phyloP scores from a whole-genome alignment of 2,797 vertebrate species.

The Octomys mimax region DNA sequence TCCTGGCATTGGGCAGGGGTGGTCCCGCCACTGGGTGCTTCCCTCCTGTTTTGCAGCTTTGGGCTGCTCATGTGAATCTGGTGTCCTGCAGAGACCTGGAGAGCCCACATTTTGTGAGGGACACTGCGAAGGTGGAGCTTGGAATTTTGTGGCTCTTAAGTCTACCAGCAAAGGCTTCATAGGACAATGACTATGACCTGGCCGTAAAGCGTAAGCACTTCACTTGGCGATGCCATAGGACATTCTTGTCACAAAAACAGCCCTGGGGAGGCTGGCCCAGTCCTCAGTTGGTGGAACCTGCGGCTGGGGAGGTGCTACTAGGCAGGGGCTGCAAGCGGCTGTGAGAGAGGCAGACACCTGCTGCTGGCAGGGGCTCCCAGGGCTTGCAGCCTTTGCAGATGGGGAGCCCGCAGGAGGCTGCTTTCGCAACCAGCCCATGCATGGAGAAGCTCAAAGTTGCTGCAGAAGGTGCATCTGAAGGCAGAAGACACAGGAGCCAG shows the following conservation, averaged over 20 bases:
- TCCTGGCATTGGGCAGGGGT: background rate
- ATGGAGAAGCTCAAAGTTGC: background rate
- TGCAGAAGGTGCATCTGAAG: background rate
- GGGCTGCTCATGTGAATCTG: background rate
- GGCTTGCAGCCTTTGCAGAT: background rate
- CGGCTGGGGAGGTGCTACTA: background rate
- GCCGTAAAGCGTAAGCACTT: constrained; percentile 25
- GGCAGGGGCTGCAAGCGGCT: background rate
- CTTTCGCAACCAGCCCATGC: background rate
- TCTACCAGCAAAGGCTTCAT: constrained; percentile 15
- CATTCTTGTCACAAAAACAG: constrained; percentile 52
- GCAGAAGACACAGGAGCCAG: background rate
- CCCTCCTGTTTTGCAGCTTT: background rate
- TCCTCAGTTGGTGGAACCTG: background rate
- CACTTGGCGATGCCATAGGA: background rate
- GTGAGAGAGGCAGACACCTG: background rate
- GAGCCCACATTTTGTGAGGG: background rate
- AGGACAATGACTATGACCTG: background rate
- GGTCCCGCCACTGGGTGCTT: background rate
- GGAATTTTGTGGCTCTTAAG: background rate
- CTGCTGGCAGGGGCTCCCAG: background rate
- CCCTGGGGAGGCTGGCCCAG: background rate
- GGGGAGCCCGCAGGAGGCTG: background rate
- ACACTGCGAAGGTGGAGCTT: background rate
- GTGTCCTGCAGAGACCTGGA: background rate